Conservation (phyloP, 2,797 vertebrate species). For the Jordanella pulchra region DNA sequence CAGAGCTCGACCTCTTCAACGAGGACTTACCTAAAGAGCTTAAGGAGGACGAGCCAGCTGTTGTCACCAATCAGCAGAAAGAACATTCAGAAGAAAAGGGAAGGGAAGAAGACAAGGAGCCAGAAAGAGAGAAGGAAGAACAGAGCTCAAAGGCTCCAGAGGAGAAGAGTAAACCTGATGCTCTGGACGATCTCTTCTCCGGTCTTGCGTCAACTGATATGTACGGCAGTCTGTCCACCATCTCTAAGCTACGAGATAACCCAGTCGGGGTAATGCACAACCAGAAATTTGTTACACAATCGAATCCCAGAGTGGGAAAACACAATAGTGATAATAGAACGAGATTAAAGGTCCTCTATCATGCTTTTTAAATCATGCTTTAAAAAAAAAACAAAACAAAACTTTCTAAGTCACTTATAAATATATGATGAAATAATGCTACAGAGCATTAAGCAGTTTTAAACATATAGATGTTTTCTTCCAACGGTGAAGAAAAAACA, state of each 20-base stretch:
- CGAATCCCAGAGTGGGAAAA: neutral
- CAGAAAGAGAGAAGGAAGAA: constrained; percentile 70
- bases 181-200: constrained; percentile 73
- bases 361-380: no score
- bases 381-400: no score
- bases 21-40: constrained; percentile 67
- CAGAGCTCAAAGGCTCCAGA: constrained; percentile 78
- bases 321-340: neutral
- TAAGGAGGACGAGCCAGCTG: constrained; percentile 54
- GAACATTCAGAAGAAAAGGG: constrained; percentile 56
- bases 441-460: no score
- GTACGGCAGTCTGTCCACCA: constrained; percentile 48
- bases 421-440: no score
- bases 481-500: no score
- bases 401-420: no score
- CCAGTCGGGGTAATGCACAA: constrained; percentile 43
- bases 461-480: no score
- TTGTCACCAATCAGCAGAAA: constrained; percentile 32
- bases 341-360: neutral
- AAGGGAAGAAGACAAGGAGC: constrained; percentile 39
- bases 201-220: constrained; percentile 62
- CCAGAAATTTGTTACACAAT: neutral
- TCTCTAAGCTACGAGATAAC: constrained; percentile 60
- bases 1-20: constrained; percentile 62
- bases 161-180: constrained; percentile 74